These are phyloP conservation scores for Argyra leucocephala DNA, from an alignment of 2,888 invertebrate species.

Conservation along the genomic window DNA sequence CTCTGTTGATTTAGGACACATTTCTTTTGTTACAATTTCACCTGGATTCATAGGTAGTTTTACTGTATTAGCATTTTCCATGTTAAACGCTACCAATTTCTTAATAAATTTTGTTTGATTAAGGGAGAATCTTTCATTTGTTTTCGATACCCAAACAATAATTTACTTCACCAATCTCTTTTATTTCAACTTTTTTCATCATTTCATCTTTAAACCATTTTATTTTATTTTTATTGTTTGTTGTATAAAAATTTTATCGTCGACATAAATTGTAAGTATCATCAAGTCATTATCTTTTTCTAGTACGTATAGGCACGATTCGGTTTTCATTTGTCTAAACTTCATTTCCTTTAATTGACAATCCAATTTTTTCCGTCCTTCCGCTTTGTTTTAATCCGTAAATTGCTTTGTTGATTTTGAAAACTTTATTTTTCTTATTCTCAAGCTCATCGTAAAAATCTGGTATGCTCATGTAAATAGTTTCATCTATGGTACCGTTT, in stretches of 20 bases:
- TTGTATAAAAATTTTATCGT: neutral
- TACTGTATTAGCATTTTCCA: neutral
- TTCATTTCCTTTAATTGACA: neutral
- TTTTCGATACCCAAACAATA: neutral
- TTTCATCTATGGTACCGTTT: neutral
- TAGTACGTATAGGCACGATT: neutral
- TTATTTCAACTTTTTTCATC: neutral
- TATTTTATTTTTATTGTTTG: neutral
- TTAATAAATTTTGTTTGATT: neutral
- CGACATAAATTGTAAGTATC: neutral
- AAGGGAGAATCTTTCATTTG: neutral
- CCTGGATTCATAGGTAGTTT: no score
- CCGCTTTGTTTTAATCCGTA: neutral
- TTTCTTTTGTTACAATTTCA: neutral
- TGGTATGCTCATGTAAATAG: neutral
- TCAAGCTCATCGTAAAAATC: neutral
- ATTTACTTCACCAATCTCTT: conserved; percentile 8
- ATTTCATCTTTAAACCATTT: conserved; percentile 5
- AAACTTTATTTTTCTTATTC: neutral
- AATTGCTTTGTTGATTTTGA: neutral
- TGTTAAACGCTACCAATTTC: neutral
- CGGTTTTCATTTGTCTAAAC: neutral
- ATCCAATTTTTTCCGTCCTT: neutral
- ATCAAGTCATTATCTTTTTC: neutral
- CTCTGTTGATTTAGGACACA: neutral